A percentile compares a stretch with the other conserved stretches of the same genome.
Conservation (phyloP, 1,140 invertebrate species). For the Theocolax elegans region DNA sequence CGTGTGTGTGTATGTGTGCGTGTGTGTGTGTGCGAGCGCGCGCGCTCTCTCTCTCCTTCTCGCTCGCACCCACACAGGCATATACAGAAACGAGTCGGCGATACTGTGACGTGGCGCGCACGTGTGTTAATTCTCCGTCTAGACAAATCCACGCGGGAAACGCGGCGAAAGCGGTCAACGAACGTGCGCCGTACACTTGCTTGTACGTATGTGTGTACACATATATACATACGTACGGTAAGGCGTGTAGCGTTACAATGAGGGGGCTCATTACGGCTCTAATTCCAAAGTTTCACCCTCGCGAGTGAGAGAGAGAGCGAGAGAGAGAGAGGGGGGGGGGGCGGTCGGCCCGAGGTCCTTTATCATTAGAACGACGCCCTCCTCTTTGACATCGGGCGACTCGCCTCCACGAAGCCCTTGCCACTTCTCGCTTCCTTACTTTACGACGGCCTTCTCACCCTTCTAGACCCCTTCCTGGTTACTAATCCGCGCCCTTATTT, state of each 20-base stretch:
- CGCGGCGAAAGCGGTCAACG: slow-evolving; percentile 32
- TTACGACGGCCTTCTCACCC: too few species aligned
- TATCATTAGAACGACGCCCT: slow-evolving; percentile 30
- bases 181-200: too few species aligned
- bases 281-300: slow-evolving; percentile 53
- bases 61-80: background rate
- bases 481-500: slow-evolving; percentile 3
- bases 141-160: slow-evolving; percentile 36
- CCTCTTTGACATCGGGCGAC: slow-evolving; percentile 2
- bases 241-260: slow-evolving; percentile 51
- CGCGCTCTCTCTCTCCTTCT: background rate
- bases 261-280: slow-evolving; percentile 56
- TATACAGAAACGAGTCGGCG: background rate
- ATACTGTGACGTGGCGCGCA: background rate
- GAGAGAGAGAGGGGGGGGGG: too few species aligned
- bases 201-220: too few species aligned
- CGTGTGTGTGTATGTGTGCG: background rate
- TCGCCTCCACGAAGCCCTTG: background rate
- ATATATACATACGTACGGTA: too few species aligned
- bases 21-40: background rate
- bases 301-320: too few species aligned
- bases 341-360: too few species aligned
- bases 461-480: background rate
- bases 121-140: slow-evolving; percentile 40
- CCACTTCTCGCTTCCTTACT: background rate